A percentile compares a stretch with the other conserved stretches of the same genome.
Conservation (phyloP, 1,140 invertebrate species). For the Metopolophium dirhodum region DNA sequence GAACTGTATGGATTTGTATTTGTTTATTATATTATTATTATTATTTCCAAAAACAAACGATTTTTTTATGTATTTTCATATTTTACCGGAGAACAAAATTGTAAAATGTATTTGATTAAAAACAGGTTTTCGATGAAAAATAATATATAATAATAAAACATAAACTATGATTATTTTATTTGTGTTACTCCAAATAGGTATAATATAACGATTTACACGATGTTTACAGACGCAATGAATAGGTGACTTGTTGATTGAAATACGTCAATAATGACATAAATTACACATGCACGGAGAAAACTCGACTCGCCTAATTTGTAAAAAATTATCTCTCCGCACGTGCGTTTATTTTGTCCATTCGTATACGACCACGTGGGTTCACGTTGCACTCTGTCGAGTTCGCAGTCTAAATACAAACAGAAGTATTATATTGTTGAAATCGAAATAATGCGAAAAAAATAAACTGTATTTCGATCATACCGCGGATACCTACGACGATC, state of each 20-base stretch:
- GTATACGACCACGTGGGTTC: neutral
- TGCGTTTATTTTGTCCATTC: neutral
- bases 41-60: neutral
- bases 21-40: conserved; percentile 22
- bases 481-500: neutral
- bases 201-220: neutral
- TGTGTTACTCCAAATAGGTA: neutral
- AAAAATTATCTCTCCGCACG: neutral
- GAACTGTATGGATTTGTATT: conserved; percentile 23
- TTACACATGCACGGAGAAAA: neutral
- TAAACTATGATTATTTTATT: neutral
- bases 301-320: neutral
- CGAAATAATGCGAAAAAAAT: neutral
- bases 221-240: neutral
- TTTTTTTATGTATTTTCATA: conserved; percentile 39
- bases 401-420: neutral
- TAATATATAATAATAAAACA: conserved; percentile 32
- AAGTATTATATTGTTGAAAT: neutral
- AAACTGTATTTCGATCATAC: neutral
- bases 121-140: neutral
- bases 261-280: neutral
- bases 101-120: neutral
- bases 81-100: neutral
- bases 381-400: neutral
- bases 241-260: neutral